phyloP scores from a whole-genome alignment of 2,888 invertebrate species.

The Leistus spinibarbis region DNA sequence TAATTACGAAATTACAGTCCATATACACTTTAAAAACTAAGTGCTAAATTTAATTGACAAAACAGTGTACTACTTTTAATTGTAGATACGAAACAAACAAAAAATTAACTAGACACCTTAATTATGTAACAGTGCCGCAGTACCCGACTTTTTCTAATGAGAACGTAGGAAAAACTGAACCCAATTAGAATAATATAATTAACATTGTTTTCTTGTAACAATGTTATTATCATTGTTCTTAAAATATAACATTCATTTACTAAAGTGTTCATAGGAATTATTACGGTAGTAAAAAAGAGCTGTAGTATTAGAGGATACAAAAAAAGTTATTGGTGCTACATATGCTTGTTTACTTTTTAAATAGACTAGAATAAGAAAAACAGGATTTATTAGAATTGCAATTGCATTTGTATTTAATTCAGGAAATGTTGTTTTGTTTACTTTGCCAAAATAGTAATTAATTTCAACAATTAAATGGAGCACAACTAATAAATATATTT shows the following conservation, averaged over 20 bases:
- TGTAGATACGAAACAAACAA: background rate
- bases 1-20: background rate
- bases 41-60: background rate
- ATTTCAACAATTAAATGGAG: no score
- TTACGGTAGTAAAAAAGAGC: no score
- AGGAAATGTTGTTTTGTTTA: no score
- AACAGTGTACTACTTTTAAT: background rate
- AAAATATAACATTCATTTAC: background rate
- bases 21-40: background rate
- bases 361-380: no score
- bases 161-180: background rate
- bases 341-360: no score
- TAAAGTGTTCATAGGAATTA: no score
- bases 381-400: no score
- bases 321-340: no score
- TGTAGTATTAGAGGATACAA: no score
- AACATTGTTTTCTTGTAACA: background rate
- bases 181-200: background rate
- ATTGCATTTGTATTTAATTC: no score
- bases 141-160: background rate
- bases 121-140: background rate
- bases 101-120: background rate
- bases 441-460: no score
- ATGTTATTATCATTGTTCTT: background rate
- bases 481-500: no score